Conservation (phyloP, 2,113 vertebrate species). For the Paracanthobrama guichenoti region DNA sequence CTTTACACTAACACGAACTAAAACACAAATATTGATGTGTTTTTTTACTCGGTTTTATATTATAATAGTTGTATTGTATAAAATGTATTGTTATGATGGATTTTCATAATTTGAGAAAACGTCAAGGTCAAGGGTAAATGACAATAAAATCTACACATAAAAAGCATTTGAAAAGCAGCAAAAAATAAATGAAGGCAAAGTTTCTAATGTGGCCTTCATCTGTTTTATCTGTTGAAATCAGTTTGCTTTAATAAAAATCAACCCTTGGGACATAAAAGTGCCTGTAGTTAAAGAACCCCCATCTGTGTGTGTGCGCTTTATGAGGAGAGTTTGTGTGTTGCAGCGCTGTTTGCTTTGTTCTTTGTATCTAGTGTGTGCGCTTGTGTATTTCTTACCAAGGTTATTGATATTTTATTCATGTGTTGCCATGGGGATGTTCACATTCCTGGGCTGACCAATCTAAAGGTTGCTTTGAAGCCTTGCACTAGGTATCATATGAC, state of each 20-base stretch:
- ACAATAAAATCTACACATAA: background rate
- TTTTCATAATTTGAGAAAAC: background rate
- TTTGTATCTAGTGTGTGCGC: slow-evolving; percentile 48
- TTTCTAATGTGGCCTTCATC: background rate
- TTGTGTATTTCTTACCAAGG: slow-evolving; percentile 20
- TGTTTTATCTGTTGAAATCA: background rate
- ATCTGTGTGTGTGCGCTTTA: background rate
- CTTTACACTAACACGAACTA: no score
- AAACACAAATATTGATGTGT: no score
- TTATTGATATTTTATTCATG: slow-evolving; percentile 44
- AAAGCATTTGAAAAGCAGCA: background rate
- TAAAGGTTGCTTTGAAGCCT: slow-evolving; percentile 30
- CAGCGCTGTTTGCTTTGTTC: background rate
- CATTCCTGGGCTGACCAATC: slow-evolving; percentile 42
- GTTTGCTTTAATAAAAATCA: background rate
- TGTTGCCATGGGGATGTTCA: slow-evolving; percentile 39
- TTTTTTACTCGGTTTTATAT: background rate
- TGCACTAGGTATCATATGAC: slow-evolving; percentile 41
- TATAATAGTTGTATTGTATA: background rate
- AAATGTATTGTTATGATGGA: background rate
- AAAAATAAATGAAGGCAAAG: background rate
- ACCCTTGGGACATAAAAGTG: background rate
- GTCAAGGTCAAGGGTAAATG: background rate
- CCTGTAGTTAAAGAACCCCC: background rate
- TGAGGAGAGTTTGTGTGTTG: background rate